Conservation (phyloP, 2,797 vertebrate species). For the Esox masquinongy region DNA sequence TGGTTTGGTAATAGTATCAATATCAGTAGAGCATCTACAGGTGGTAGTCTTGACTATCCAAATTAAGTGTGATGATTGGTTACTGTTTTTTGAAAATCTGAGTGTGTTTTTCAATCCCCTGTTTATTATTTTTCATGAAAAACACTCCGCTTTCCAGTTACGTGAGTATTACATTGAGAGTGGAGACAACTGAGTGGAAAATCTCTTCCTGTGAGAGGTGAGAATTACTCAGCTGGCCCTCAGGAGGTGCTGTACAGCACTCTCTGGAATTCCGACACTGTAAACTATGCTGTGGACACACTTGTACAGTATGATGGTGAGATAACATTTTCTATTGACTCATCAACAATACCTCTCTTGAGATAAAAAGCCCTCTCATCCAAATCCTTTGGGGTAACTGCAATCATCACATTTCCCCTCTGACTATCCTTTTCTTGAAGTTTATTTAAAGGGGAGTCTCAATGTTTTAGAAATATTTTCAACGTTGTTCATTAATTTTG, state of each 20-base stretch:
- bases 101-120: constrained; percentile 27
- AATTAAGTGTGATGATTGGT: not conserved
- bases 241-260: not conserved
- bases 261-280: not conserved
- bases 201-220: not conserved
- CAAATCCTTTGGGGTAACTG: constrained; percentile 19
- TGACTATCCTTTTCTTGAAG: not conserved
- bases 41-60: not conserved
- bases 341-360: constrained; percentile 14
- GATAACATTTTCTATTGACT: constrained; percentile 28
- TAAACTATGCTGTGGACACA: not conserved
- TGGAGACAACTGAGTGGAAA: not conserved
- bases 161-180: not conserved
- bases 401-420: not conserved
- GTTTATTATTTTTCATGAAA: constrained; percentile 12
- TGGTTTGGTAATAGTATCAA: too few species aligned
- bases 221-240: not conserved
- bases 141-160: not conserved
- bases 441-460: not conserved
- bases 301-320: constrained; percentile 11
- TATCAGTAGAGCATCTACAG: too few species aligned
- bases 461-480: not conserved
- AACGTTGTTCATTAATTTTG: not conserved
- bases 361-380: constrained; percentile 16
- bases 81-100: constrained; percentile 16